Evolutionary conservation across 2,797 vertebrate species (phyloP).

Genomic region (Cyprinella venusta): DNA sequence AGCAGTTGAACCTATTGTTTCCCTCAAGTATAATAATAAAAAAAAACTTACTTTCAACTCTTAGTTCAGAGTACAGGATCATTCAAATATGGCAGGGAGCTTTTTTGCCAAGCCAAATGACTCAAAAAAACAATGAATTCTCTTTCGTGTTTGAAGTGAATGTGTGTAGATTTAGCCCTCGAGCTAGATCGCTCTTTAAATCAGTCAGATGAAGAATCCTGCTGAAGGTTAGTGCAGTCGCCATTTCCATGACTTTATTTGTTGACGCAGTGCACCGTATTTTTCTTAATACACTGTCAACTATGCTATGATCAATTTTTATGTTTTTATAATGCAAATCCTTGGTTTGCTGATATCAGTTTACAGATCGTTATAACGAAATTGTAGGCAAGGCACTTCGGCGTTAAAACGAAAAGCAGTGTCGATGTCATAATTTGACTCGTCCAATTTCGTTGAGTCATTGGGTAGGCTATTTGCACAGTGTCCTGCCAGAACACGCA

Average conservation of each 20-base stretch:
- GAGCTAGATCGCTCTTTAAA: constrained; percentile 74
- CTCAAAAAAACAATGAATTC: constrained; percentile 87
- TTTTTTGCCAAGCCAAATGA: constrained; percentile 90
- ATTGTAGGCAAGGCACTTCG: constrained; percentile 36
- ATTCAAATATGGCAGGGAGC: constrained; percentile 86
- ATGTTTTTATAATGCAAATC: constrained; percentile 49
- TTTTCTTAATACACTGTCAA: constrained; percentile 26
- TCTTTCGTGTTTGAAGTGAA: constrained; percentile 73
- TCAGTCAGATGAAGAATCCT: constrained; percentile 69
- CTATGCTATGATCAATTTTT: constrained; percentile 25
- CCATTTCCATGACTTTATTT: constrained; percentile 48
- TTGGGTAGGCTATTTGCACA: constrained; percentile 59
- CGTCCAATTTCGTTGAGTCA: constrained; percentile 53
- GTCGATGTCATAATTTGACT: constrained; percentile 45
- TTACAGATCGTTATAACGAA: constrained; percentile 31
- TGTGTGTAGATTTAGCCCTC: constrained; percentile 72
- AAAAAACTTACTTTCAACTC: constrained; percentile 90
- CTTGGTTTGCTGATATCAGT: constrained; percentile 25
- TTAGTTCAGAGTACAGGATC: constrained; percentile 92
- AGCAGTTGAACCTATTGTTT: constrained; percentile 98
- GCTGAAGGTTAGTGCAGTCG: constrained; percentile 60
- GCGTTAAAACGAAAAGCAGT: constrained; percentile 41
- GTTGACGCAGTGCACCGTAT: constrained; percentile 44
- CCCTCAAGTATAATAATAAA: constrained; percentile 88
- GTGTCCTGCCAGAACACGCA: constrained; percentile 69